Evolutionary conservation across 2,797 vertebrate genomes (phyloP), one percentile per base, ranked within the genome.

Genomic region (Anguilla pacifica): DNA sequence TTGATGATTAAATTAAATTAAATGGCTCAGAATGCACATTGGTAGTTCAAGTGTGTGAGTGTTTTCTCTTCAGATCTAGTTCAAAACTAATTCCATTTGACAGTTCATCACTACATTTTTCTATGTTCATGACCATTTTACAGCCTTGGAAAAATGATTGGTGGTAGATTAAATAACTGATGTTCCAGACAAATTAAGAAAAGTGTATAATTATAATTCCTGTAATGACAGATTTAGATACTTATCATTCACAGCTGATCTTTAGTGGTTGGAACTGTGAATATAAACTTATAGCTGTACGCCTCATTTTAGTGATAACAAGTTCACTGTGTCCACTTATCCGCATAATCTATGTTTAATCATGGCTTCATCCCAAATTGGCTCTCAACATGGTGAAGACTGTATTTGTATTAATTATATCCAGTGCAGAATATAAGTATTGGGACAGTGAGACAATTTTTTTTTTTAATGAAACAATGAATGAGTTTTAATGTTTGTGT

Each of bases 61-160:
- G 3, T 35, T 11, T 74, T 28, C 70, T 31, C 70, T 35, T 19
- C 72, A 39, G 72, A 77, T 22, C 3, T 77, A 11, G 35, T 15
- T 77, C 43, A 43, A 43, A 6, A 15, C 72, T 77, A 43, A 77
- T 77, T 39, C 1, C 15, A 39, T 77, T 39, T 77, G 72, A 77
- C 72, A 25, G 72, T 17, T 43, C 7, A 43, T 77, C 72, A 77
- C 13, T 43, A 43, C 31, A 35, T 72, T 77, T 39, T 15, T 11
- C 31, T 77, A 43, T 43, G 35, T 43, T 77, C 28, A 28, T 72
- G 28, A 31, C 7, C n/a, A 72, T 72, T 72, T 77, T 77, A 13
- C 72, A 77, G 31, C 67, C 67, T 72, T 72, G 67, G 35, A 77
- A 77, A 77, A 77, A 77, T 77, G 28, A 43, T 72, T 72, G 67